Percentiles rank a stretch among this genome's conserved stretches.
Evolutionary conservation across 2,888 invertebrate genomes (phyloP).

Genomic region (Proisotoma minuta): DNA sequence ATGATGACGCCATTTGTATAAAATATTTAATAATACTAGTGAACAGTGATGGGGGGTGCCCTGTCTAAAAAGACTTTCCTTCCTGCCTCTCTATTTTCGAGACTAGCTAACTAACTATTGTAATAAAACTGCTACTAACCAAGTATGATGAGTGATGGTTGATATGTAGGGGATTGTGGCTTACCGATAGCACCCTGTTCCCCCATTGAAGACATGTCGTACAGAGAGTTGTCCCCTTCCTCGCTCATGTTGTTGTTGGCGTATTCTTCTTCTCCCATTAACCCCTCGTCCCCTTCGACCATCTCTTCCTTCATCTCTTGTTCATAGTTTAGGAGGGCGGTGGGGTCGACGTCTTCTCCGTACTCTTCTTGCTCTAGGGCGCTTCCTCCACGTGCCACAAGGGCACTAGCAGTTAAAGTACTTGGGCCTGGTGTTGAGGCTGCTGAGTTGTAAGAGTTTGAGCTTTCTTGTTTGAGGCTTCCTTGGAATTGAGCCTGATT

Average conservation of each 20-base stretch:
- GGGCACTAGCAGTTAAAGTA: constrained; percentile 12
- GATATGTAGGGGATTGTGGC: constrained; percentile 12
- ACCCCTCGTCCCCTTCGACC: constrained; percentile 17
- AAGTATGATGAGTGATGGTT: too few relatives aligned
- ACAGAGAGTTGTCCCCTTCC: constrained; percentile 43
- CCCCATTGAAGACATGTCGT: constrained; percentile 26
- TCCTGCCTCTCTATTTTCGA: too few relatives aligned
- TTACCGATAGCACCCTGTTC: constrained; percentile 38
- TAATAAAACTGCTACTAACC: too few relatives aligned
- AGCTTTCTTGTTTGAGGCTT: neutral
- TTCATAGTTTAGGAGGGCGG: constrained; percentile 38
- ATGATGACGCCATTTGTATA: too few relatives aligned
- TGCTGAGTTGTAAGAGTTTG: neutral
- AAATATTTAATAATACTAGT: too few relatives aligned
- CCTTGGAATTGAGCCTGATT: neutral
- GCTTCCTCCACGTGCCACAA: neutral
- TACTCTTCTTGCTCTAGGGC: constrained; percentile 20
- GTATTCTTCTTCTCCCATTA: constrained; percentile 35
- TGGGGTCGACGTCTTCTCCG: neutral
- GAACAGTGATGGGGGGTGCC: too few relatives aligned
- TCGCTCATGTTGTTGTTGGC: constrained; percentile 35
- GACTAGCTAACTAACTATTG: too few relatives aligned
- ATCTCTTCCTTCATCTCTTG: neutral
- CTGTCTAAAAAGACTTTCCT: too few relatives aligned
- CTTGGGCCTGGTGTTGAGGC: constrained; percentile 24